A percentile compares a stretch with the other conserved stretches of the same genome.
These are phyloP conservation scores for Desmodus rotundus DNA, from an alignment of 2,113 vertebrate genomes.

Conservation along the genomic window DNA sequence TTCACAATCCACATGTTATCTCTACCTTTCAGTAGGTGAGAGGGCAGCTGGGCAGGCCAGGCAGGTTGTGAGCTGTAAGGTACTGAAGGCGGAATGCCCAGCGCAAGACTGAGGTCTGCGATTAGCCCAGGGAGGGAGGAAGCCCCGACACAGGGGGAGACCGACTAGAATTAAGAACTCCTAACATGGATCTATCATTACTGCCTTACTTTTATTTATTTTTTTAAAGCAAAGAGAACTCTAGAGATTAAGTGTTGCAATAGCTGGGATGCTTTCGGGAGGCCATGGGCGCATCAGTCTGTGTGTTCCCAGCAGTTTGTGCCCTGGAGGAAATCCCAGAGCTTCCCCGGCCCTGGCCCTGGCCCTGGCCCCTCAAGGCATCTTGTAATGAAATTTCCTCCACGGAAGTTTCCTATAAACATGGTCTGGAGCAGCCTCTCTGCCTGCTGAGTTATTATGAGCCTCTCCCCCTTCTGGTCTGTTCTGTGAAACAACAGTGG, in stretches of 20 bases:
- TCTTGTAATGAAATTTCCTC: background rate
- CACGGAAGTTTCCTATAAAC: background rate
- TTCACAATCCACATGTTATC: background rate
- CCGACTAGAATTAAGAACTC: background rate
- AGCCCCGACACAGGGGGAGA: background rate
- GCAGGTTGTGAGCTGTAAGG: background rate
- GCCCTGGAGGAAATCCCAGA: background rate
- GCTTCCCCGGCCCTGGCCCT: background rate
- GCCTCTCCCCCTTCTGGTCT: background rate
- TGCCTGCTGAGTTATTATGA: background rate
- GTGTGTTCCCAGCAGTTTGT: background rate
- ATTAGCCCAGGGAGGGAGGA: background rate
- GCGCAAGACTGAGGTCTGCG: background rate
- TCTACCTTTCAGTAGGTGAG: background rate
- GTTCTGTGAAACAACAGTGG: background rate
- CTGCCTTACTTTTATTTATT: too few species aligned
- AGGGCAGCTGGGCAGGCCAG: background rate
- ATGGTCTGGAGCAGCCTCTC: background rate
- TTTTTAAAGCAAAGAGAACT: background rate
- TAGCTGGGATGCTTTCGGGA: background rate
- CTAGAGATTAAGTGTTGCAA: background rate
- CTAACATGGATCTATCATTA: background rate
- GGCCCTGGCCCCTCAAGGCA: background rate
- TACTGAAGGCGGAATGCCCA: background rate
- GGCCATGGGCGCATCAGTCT: background rate